Conservation (phyloP, 2,113 vertebrate species). For the Lophochroa leadbeateri region DNA sequence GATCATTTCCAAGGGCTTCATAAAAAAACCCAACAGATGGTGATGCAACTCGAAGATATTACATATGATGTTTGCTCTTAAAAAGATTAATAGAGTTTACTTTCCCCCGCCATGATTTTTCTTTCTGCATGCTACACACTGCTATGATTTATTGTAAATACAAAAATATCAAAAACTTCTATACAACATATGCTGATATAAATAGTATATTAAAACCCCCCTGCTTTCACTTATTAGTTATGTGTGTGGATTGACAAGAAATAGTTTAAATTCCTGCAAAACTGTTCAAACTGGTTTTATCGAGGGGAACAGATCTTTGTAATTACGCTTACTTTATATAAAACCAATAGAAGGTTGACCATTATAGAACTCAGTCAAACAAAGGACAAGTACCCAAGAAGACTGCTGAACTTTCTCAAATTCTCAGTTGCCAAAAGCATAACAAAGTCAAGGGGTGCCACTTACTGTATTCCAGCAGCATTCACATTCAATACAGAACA, state of each 20-base stretch:
- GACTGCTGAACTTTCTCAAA: not conserved
- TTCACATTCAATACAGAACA: not conserved
- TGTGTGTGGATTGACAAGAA: slow-evolving; percentile 45
- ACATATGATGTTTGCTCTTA: slow-evolving; percentile 36
- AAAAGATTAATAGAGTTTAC: slow-evolving; percentile 43
- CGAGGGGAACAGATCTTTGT: not conserved
- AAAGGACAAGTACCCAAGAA: not conserved
- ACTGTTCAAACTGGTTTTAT: slow-evolving; percentile 36
- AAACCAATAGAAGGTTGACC: not conserved
- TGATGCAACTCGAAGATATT: slow-evolving; percentile 50
- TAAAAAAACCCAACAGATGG: slow-evolving; percentile 23
- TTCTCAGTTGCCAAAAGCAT: not conserved
- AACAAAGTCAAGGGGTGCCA: not conserved
- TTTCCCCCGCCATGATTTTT: not conserved
- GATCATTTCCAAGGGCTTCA: slow-evolving; percentile 14
- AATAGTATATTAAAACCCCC: not conserved
- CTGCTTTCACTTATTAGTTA: not conserved
- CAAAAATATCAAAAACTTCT: slow-evolving; percentile 32
- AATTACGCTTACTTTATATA: not conserved
- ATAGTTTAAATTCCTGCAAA: slow-evolving; percentile 56
- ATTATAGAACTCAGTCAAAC: not conserved
- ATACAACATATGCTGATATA: slow-evolving; percentile 45
- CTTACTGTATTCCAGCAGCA: not conserved
- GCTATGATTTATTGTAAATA: slow-evolving; percentile 40
- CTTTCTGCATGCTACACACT: slow-evolving; percentile 37